Conservation (phyloP, 1,140 invertebrate species). For the Reticulitermes speratus region DNA sequence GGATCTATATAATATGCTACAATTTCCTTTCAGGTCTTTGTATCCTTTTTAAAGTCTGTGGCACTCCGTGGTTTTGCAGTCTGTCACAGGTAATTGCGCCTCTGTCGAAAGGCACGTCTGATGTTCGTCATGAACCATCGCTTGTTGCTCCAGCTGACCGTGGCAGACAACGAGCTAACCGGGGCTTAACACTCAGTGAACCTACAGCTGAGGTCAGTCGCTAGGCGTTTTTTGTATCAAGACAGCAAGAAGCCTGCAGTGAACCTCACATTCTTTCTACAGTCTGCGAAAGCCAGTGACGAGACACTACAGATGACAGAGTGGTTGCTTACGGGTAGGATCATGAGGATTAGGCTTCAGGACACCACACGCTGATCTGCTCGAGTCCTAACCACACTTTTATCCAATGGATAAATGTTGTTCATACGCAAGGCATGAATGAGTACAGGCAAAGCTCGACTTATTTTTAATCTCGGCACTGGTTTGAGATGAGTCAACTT, state of each 20-base stretch:
- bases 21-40: neutral
- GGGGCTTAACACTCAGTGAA: neutral
- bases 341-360: no score
- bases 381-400: no score
- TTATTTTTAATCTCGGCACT: no score
- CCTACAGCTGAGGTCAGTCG: neutral
- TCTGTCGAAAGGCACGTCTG: neutral
- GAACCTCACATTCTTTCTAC: neutral
- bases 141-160: neutral
- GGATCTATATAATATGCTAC: neutral
- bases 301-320: no score
- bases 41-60: neutral
- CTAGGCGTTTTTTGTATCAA: neutral
- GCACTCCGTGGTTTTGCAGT: slow-evolving; percentile 8
- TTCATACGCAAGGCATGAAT: no score
- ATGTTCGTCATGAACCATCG: neutral
- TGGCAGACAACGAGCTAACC: neutral
- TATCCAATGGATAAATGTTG: no score
- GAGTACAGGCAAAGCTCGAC: no score
- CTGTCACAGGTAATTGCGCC: slow-evolving; percentile 1
- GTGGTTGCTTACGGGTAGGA: no score
- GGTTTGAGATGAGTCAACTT: no score
- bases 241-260: neutral
- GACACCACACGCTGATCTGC: no score
- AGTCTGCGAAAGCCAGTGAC: no score